Base-by-base conservation (phyloP, 2,888 invertebrate genomes). In the Ochlodes sylvanus region DNA sequence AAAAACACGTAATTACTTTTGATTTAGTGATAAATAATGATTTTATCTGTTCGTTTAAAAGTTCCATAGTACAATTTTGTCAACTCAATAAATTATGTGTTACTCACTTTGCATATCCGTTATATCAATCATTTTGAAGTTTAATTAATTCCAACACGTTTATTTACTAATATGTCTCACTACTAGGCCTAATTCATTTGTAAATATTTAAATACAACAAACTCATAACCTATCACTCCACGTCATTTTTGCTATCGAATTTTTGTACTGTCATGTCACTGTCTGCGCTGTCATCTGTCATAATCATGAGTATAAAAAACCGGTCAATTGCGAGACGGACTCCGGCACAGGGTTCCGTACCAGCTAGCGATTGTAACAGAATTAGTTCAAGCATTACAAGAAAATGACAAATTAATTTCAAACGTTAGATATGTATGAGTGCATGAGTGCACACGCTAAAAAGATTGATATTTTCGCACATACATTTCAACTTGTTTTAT, bases 51-150 rank as follows among this genome's bases (percentile, higher is more conserved):
- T 58, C 34, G 34, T 32, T 50, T 38, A 34, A 7, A 61, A 32
- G 5, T 15, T 34, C 19, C 42, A 4, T 42, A n/a, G 15, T n/a
- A 19, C 41, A 17, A 42, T 60, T 14, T 44, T 17, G 47, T 15
- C n/a, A 38, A 21, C 12, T 41, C 2, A 19, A 19, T 70, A 71
- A 55, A 71, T 67, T 19, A 41, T 47, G 9, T 42, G 60, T 76
- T 78, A 94, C 96, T 95, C 92, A 97, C 97, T 97, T 91, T 97
- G 97, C 34, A 96, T 95, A 81, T 97, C 97, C 73, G 96, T 95
- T 80, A 97, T 95, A 88, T 97, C 96, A 85, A 97, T 97, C 97
- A 97, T 97, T 81, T 87, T 94, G 79, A 70, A 72, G 58, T 60
- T 65, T 76, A 77, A 71, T 71, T 76, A 57, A 63, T 75, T 71